Base-by-base conservation (phyloP, 2,113 vertebrate species). In the Anolis sagrei region DNA sequence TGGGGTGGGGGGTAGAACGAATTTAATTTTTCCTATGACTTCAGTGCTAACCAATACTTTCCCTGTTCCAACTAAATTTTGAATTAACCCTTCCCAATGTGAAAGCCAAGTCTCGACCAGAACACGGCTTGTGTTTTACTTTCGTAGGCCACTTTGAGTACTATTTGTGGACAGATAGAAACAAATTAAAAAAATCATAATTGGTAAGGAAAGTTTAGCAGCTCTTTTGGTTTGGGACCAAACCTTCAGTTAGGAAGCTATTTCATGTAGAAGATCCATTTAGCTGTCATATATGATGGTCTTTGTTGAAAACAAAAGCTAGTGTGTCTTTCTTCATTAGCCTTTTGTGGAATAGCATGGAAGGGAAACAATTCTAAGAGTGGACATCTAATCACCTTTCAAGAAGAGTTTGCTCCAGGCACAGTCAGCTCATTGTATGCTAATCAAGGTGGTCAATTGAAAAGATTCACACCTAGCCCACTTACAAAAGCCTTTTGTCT, bases 21-120 rank as follows among this genome's bases (percentile, higher is more conserved):
- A 58, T 16, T 18, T 4, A 13, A 58, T 13, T 18, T 58, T 82
- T 92, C 76, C 88, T 76, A n/a, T 91, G 88, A 76, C 87, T 69
- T 79, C 51, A 54, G 48, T 88, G 87, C 82, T 88, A 76, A 90
- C 83, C 82, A 83, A 21, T 61, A 10, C 4, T 54, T 32, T 69
- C 58, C 21, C 13, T 36, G 7, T n/a, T 39, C 18, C 58, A 39
- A 54, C 32, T 32, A 32, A 48, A 39, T 21, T n/a, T 13, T 74
- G 27, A 25, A 19, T 29, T 11, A 39, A 29, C n/a, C 34, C 39
- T 39, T 62, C 10, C 32, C 29, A 21, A 9, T 13, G 3, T 18
- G 16, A 32, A 25, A 25, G 44, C n/a, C n/a, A 70, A 25, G 6
- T 81, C 29, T 51, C 11, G 32, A 11, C 7, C 13, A 32, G 39